Conservation (phyloP, 2,113 vertebrate genomes). For the Passer domesticus region DNA sequence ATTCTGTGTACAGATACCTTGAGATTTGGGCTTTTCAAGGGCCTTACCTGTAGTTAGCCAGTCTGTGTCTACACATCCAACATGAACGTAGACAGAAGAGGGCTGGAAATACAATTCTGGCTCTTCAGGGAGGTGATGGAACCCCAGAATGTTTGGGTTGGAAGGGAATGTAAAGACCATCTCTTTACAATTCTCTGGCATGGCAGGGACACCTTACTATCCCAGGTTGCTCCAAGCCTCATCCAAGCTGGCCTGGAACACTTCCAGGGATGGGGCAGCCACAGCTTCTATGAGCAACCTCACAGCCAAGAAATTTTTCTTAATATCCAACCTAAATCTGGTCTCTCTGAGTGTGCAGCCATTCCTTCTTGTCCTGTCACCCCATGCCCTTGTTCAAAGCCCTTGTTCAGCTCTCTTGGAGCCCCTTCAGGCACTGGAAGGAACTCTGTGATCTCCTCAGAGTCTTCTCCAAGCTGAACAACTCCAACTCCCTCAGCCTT, state of each 20-base stretch:
- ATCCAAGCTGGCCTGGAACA: accelerated
- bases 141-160: not conserved
- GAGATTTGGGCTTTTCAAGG: not conserved
- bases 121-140: not conserved
- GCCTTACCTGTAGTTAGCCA: not conserved
- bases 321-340: not conserved
- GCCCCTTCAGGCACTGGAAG: not conserved
- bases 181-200: not conserved
- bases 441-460: not conserved
- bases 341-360: not conserved
- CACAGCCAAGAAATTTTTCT: not conserved
- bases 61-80: too few relatives aligned
- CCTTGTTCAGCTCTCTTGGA: not conserved
- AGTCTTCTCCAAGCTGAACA: not conserved
- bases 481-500: not conserved
- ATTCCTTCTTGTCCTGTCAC: not conserved
- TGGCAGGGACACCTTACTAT: accelerated
- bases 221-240: accelerated
- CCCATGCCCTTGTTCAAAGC: not conserved
- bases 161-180: accelerated
- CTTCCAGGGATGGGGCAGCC: not conserved
- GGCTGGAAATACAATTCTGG: not conserved
- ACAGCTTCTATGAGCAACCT: not conserved
- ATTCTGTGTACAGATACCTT: not conserved
- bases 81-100: accelerated